A percentile compares a stretch with the other conserved stretches of the same genome.
Conservation (phyloP, 2,113 vertebrate species). For the Anhinga anhinga region DNA sequence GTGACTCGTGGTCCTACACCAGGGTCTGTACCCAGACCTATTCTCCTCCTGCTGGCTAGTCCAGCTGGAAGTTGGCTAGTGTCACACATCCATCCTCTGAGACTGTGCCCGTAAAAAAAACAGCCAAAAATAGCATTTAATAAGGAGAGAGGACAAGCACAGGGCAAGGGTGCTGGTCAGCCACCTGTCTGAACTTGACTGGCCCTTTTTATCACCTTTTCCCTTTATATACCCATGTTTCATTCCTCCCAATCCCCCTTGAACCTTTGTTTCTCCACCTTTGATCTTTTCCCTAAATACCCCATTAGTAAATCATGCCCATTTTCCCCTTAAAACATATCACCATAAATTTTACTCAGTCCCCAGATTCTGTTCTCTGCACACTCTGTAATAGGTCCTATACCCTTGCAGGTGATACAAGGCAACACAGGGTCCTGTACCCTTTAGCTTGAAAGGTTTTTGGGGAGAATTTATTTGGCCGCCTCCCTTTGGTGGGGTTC, state of each 20-base stretch:
- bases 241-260: neutral
- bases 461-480: neutral
- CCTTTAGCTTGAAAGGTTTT: neutral
- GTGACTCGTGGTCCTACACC: neutral
- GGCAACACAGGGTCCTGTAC: neutral
- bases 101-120: fast-evolving
- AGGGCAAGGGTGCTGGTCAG: neutral
- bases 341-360: neutral
- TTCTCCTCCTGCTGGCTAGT: neutral
- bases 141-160: neutral
- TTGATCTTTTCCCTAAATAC: neutral
- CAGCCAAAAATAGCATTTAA: neutral
- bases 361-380: fast-evolving
- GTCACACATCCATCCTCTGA: fast-evolving
- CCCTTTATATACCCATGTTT: neutral
- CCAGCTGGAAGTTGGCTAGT: neutral
- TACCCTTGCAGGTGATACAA: neutral
- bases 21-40: neutral
- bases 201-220: neutral
- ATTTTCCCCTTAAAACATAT: neutral
- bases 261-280: neutral
- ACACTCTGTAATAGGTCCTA: fast-evolving
- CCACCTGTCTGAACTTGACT: neutral
- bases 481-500: neutral
- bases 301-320: neutral